Percentiles rank a stretch among this genome's conserved stretches.
These are phyloP conservation scores for Cavia porcellus DNA, from an alignment of 2,113 vertebrate species.

Conservation along the genomic window DNA sequence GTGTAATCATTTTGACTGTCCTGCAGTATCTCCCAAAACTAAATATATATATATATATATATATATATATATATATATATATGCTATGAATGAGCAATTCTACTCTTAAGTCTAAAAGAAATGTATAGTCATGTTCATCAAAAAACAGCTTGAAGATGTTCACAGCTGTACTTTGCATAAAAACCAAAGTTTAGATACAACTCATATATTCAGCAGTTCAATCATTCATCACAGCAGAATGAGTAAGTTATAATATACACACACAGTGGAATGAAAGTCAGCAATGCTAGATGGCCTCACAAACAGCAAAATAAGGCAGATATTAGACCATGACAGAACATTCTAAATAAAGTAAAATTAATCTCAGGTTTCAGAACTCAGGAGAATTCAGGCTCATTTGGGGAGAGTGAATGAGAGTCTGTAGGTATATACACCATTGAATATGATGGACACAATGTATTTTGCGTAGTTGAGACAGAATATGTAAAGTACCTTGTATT, in stretches of 20 bases:
- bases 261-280: background rate
- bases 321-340: background rate
- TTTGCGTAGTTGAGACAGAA: no score
- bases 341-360: background rate
- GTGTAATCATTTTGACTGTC: background rate
- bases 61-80: background rate
- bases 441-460: no score
- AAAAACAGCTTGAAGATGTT: background rate
- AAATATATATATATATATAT: background rate
- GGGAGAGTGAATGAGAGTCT: background rate
- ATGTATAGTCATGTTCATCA: background rate
- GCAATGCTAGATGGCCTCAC: background rate
- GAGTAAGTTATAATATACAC: background rate
- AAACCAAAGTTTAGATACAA: background rate
- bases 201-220: background rate
- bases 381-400: background rate
- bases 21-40: background rate
- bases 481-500: no score
- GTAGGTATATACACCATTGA: no score
- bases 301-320: background rate
- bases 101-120: background rate
- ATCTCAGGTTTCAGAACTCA: background rate
- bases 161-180: background rate
- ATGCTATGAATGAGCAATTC: background rate
- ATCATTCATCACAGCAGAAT: background rate